Conservation (phyloP, 2,797 vertebrate species). For the Myioborus melanocephalus region DNA sequence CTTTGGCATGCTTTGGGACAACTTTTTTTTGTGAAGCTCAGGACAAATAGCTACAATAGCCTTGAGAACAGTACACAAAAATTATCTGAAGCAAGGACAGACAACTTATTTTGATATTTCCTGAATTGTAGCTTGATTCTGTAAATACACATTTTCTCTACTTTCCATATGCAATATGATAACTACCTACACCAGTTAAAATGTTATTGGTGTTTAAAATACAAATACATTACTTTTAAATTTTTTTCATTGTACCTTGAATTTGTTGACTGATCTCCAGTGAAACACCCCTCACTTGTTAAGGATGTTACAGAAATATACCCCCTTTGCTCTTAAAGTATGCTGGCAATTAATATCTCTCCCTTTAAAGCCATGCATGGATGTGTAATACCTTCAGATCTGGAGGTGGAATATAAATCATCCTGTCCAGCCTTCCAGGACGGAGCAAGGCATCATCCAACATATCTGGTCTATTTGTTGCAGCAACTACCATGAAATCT, state of each 20-base stretch:
- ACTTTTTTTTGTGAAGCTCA: background rate
- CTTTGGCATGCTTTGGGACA: background rate
- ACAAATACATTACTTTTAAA: background rate
- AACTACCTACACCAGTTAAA: background rate
- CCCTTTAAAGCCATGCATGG: background rate
- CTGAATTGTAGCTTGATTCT: background rate
- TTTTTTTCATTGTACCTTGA: background rate
- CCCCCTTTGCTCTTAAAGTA: background rate
- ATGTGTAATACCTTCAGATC: conserved; percentile 79
- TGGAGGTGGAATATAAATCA: conserved; percentile 91
- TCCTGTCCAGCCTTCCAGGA: conserved; percentile 91
- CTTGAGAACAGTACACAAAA: background rate
- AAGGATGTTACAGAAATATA: background rate
- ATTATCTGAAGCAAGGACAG: background rate
- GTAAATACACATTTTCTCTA: background rate
- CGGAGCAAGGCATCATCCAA: conserved; percentile 91
- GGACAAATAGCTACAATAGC: background rate
- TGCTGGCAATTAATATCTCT: background rate
- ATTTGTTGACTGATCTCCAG: background rate
- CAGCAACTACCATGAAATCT: conserved; percentile 90
- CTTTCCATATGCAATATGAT: background rate
- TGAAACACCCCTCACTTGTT: background rate
- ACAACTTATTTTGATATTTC: background rate
- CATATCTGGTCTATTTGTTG: conserved; percentile 90
- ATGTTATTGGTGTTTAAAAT: background rate